These are phyloP conservation scores for Selene dorsalis DNA, from an alignment of 2,797 vertebrate species.

Conservation along the genomic window DNA sequence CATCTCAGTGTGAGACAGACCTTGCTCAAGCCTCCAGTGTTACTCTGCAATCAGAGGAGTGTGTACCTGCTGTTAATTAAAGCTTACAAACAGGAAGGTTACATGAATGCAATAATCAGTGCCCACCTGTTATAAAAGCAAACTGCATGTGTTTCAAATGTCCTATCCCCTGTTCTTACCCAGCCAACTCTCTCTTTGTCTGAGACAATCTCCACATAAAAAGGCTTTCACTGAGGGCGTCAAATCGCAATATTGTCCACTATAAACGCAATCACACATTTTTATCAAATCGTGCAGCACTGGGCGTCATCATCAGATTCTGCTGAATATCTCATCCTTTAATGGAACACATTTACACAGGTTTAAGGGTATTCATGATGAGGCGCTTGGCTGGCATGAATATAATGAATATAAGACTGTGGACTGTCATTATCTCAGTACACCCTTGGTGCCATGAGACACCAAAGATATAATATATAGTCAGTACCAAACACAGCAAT, in stretches of 20 bases:
- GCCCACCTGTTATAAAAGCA: slow-evolving; percentile 13
- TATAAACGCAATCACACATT: too few species aligned
- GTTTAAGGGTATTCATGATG: slow-evolving; percentile 12
- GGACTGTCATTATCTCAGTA: too few species aligned
- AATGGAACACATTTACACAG: slow-evolving; percentile 29
- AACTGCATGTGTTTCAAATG: slow-evolving; percentile 32
- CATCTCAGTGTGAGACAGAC: slow-evolving; percentile 12
- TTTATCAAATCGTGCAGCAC: too few species aligned
- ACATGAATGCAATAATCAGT: slow-evolving; percentile 26
- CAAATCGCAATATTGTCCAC: too few species aligned
- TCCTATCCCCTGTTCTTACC: not conserved
- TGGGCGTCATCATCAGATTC: slow-evolving; percentile 21
- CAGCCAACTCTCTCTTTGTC: not conserved
- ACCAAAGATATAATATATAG: too few species aligned
- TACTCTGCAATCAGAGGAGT: slow-evolving; percentile 32
- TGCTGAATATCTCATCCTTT: slow-evolving; percentile 7
- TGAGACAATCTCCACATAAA: slow-evolving; percentile 22
- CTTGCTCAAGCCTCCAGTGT: slow-evolving; percentile 2
- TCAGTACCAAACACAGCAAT: not conserved
- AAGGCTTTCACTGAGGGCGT: slow-evolving; percentile 19
- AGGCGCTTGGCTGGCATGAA: slow-evolving; percentile 20
- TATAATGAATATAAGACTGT: not conserved
- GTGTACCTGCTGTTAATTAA: slow-evolving; percentile 51
- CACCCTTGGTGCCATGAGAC: too few species aligned
- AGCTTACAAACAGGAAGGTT: slow-evolving; percentile 52